Conservation (phyloP, 1,140 invertebrate genomes). For the Gryllus bimaculatus region DNA sequence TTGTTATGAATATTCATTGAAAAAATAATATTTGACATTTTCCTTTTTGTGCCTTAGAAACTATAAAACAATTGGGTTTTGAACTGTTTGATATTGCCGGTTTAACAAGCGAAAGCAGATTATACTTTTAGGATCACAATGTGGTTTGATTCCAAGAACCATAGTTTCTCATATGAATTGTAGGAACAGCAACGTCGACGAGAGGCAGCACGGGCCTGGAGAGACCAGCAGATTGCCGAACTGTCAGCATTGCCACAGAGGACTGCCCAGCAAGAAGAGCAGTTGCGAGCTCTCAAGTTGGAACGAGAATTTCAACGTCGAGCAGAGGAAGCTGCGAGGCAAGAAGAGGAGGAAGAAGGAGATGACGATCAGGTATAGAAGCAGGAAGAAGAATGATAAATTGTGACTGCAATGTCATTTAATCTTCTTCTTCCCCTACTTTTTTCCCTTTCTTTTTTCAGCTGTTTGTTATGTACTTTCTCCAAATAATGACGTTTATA, state of each 20-base stretch:
- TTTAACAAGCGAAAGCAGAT: too few relatives aligned
- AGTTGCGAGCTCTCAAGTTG: conserved; percentile 68
- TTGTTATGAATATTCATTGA: too few relatives aligned
- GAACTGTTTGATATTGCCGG: too few relatives aligned
- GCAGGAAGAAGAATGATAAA: conserved; percentile 14
- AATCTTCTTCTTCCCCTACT: not conserved
- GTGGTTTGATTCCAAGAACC: too few relatives aligned
- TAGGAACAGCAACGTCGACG: conserved; percentile 57
- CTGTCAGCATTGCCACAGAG: conserved; percentile 55
- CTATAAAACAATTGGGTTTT: too few relatives aligned
- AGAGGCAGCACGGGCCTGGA: conserved; percentile 57
- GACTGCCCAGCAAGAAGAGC: conserved; percentile 74
- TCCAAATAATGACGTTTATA: not conserved
- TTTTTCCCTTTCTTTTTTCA: not conserved
- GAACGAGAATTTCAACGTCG: conserved; percentile 82
- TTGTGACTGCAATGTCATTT: too few relatives aligned
- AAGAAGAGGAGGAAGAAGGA: conserved; percentile 60
- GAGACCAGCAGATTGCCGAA: conserved; percentile 76
- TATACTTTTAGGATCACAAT: too few relatives aligned
- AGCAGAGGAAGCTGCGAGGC: conserved; percentile 69
- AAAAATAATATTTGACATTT: too few relatives aligned
- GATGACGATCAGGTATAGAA: conserved; percentile 32
- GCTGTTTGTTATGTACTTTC: not conserved
- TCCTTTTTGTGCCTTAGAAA: too few relatives aligned
- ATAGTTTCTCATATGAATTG: not conserved